A percentile compares a stretch with the other conserved stretches of the same genome.
Evolutionary conservation across 2,113 vertebrate genomes (phyloP).

Genomic region (Fregata magnificens): DNA sequence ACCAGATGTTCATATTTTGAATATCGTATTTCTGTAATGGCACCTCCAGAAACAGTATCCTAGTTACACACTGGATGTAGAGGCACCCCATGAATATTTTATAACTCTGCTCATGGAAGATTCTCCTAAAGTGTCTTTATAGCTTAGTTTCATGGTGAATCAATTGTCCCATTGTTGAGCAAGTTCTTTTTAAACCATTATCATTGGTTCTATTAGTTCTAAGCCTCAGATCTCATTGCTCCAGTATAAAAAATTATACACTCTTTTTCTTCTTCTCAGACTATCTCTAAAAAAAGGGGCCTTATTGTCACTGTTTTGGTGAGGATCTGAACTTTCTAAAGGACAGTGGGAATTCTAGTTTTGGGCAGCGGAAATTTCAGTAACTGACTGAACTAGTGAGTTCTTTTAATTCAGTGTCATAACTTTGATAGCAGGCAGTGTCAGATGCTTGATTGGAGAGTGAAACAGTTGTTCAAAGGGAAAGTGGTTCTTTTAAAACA

Average conservation of each 20-base stretch:
- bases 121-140: background rate
- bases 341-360: background rate
- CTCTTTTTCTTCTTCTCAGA: background rate
- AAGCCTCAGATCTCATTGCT: background rate
- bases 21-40: constrained; percentile 31
- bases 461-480: background rate
- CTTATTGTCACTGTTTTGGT: background rate
- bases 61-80: background rate
- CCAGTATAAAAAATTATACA: background rate
- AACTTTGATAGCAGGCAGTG: background rate
- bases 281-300: background rate
- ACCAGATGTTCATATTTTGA: constrained; percentile 55
- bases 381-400: background rate
- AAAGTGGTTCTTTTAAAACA: background rate
- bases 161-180: background rate
- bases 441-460: background rate
- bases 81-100: constrained; percentile 48
- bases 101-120: background rate
- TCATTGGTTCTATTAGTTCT: background rate
- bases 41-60: constrained; percentile 28
- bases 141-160: background rate
- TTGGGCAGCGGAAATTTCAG: background rate
- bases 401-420: background rate
- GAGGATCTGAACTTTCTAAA: background rate
- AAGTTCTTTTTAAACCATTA: background rate